These are phyloP conservation scores for Drosophila ustulata DNA, from an alignment of 2,888 invertebrate genomes.

Conservation along the genomic window DNA sequence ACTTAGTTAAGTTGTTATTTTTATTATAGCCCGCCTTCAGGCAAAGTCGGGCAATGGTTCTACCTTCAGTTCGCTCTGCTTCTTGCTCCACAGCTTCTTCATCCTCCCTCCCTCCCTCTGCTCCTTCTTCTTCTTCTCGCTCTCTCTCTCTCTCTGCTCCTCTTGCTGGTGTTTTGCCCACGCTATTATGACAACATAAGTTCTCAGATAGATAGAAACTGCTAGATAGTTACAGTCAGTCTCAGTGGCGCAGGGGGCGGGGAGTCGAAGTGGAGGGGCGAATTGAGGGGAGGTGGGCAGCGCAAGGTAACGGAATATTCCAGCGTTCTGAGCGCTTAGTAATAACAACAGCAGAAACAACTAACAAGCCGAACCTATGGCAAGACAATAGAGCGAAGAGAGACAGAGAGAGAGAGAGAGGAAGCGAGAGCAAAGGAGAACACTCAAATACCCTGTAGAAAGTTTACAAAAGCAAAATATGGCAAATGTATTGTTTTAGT, in stretches of 20 bases:
- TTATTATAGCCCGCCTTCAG: conserved; percentile 65
- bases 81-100: no score
- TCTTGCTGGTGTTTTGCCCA: conserved; percentile 16
- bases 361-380: conserved; percentile 1
- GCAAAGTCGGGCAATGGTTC: conserved; percentile 24
- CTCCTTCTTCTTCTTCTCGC: neutral
- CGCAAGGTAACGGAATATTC: conserved; percentile 39
- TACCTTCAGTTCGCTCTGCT: neutral
- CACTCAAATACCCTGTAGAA: neutral
- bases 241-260: neutral
- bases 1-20: conserved; percentile 77
- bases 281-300: neutral
- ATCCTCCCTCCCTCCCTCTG: no score
- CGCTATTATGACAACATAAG: conserved; percentile 72
- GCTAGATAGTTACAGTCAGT: conserved; percentile 3
- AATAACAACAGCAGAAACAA: conserved; percentile 35
- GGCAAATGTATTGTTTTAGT: no score
- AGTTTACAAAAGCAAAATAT: neutral
- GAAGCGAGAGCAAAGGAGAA: neutral
- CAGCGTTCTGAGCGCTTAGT: conserved; percentile 38
- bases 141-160: neutral
- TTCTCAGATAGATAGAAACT: conserved; percentile 47
- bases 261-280: neutral
- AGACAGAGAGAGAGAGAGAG: neutral
- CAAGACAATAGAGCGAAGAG: neutral